These are phyloP conservation scores for Cyprinodon brontotheroides DNA, from an alignment of 2,113 vertebrate genomes.

Conservation along the genomic window DNA sequence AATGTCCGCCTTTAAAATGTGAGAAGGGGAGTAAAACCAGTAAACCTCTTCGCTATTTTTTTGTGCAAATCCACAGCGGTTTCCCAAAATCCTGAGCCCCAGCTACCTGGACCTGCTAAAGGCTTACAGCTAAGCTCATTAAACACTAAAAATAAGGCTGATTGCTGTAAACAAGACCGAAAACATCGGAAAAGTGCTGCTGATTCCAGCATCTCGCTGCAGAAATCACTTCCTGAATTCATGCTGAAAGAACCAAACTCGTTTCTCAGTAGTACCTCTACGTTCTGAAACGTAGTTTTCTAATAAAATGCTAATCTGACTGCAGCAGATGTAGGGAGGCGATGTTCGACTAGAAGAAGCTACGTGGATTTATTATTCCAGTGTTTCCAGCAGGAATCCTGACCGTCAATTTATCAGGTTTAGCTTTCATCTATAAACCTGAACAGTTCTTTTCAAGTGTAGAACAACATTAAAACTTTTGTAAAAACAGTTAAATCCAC, in stretches of 20 bases:
- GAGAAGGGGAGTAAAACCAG: no score
- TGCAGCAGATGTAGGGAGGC: not conserved
- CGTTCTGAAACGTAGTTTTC: not conserved
- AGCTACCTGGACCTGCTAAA: conserved; percentile 14
- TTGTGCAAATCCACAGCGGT: conserved; percentile 66
- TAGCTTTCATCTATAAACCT: no score
- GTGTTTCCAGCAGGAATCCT: no score
- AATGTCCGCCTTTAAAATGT: conserved; percentile 5
- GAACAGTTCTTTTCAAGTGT: not conserved
- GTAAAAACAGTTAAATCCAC: not conserved
- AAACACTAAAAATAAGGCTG: not conserved
- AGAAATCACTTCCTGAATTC: not conserved
- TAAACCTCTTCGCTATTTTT: conserved; percentile 2
- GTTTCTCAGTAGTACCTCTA: not conserved
- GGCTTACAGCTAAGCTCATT: conserved; percentile 14
- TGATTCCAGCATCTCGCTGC: not conserved
- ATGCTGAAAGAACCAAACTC: not conserved
- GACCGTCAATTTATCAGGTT: no score
- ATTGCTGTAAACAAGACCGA: not conserved
- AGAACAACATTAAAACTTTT: not conserved
- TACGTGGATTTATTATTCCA: no score
- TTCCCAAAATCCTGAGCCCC: conserved; percentile 43
- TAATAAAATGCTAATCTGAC: not conserved
- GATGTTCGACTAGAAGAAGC: no score
- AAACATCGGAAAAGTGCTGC: not conserved